Evolutionary conservation across 37 sponge, comb jelly and placozoan genomes (phyloP), one percentile per base, ranked within the genome.

Genomic region (Axinella damicornis): DNA sequence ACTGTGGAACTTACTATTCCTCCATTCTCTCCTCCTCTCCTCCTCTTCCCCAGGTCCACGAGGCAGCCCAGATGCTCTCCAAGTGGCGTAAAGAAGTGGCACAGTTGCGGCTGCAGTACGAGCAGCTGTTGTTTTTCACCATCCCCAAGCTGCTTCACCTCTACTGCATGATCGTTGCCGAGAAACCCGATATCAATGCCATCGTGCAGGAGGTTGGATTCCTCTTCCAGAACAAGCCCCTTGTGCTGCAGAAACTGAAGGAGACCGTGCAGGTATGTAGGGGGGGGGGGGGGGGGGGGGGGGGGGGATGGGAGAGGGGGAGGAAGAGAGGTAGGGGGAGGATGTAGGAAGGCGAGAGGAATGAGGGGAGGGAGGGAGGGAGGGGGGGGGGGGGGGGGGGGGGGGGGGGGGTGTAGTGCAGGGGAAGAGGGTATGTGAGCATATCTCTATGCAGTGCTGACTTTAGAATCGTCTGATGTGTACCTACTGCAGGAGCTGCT

Each of bases 101-200:
- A 6, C n/a, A 63, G 22, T 66, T 92, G 11, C 85, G 85, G 0
- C 52, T 30, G 0, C 53, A 83, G 30, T 92, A 83, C 58, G 81
- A 88, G 22, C 88, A 83, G 22, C 85, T 92, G 35, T 77, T 92
- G 25, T 92, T 80, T 55, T 92, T 92, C 57, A 63, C 64, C 40
- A 61, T 87, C 0, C 85, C 93, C 36, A 92, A 92, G 73, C 21
- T 92, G 53, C 73, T 87, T 12, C 84, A 83, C 17, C 75, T 92
- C 33, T 83, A 71, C 24, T 56, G 71, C 20, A 71, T 65, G 30
- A 66, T 92, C 33, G 40, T 56, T 17, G 63, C 39, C 5, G 30
- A 32, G 16, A 25, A 69, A 20, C 65, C 65, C 16, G 78, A 67
- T n/a, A 19, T 75, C 13, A 69, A 62, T 28, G 38, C 39, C 40